Evolutionary conservation across 1,140 invertebrate genomes (phyloP).

Genomic region (Eulimnadia texana): DNA sequence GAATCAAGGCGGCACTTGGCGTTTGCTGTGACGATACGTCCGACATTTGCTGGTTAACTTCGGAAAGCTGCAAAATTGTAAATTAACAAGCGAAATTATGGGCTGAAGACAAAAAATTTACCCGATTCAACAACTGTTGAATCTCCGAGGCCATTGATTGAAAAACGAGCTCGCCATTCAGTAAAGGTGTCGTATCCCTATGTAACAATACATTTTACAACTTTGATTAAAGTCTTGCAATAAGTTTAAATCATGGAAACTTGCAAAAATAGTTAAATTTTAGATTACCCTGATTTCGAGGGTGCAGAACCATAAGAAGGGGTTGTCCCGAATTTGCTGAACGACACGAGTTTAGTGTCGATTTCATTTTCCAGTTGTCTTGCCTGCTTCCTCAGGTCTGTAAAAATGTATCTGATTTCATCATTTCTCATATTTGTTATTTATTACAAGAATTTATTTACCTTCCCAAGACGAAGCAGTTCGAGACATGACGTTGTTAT

Average conservation of each 20-base stretch:
- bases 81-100: slow-evolving; percentile 10
- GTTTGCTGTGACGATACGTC: slow-evolving; percentile 43
- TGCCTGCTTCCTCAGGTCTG: slow-evolving; percentile 85
- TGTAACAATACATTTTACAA: slow-evolving; percentile 1
- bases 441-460: slow-evolving; percentile 9
- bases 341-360: slow-evolving; percentile 84
- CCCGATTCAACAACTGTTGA: slow-evolving; percentile 69
- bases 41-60: slow-evolving; percentile 76
- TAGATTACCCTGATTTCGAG: slow-evolving; percentile 17
- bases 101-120: slow-evolving; percentile 27
- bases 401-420: no score
- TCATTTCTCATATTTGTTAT: no score
- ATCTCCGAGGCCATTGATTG: slow-evolving; percentile 84
- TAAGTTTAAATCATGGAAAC: background rate
- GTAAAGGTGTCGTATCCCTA: slow-evolving; percentile 59
- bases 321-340: slow-evolving; percentile 76
- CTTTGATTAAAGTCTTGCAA: background rate
- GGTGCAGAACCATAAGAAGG: slow-evolving; percentile 12
- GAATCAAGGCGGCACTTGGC: slow-evolving; percentile 54
- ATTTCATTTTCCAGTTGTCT: slow-evolving; percentile 91
- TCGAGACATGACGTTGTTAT: background rate
- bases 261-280: background rate
- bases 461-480: slow-evolving; percentile 18
- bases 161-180: slow-evolving; percentile 78
- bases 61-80: slow-evolving; percentile 46